phyloP scores from a whole-genome alignment of 2,888 invertebrate genomes.

The Stramonita haemastoma region DNA sequence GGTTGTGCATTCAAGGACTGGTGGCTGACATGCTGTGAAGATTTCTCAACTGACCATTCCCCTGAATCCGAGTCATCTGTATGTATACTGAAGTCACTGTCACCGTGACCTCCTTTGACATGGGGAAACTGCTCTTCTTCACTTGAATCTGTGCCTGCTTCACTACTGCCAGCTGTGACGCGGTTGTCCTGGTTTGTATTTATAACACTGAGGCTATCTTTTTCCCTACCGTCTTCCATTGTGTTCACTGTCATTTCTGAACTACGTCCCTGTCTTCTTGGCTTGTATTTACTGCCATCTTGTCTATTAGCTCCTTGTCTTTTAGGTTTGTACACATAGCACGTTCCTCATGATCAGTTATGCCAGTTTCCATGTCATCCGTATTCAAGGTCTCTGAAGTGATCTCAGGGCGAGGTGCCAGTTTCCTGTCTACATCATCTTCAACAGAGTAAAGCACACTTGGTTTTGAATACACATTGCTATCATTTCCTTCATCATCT shows the following conservation, averaged over 20 bases:
- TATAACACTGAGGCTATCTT: neutral
- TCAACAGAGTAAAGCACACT: neutral
- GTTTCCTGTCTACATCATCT: neutral
- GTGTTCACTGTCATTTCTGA: neutral
- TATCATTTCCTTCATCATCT: neutral
- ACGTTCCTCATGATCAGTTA: no score
- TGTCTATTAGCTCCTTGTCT: neutral
- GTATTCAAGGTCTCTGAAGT: neutral
- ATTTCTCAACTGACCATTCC: neutral
- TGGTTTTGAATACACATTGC: neutral
- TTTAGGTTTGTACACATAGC: no score
- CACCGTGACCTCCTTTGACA: neutral
- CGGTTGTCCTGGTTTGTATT: neutral
- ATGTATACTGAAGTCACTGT: conserved; percentile 31
- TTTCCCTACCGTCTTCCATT: neutral
- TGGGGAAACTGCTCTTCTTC: neutral
- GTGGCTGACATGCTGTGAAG: neutral
- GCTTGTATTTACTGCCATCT: neutral
- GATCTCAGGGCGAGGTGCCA: neutral
- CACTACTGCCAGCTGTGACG: neutral
- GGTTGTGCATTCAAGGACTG: neutral
- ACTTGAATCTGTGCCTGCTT: neutral
- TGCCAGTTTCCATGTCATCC: no score
- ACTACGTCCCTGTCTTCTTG: neutral
- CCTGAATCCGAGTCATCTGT: conserved; percentile 9